Evolutionary conservation across 2,113 vertebrate species (phyloP).

Genomic region (Sylvia atricapilla): DNA sequence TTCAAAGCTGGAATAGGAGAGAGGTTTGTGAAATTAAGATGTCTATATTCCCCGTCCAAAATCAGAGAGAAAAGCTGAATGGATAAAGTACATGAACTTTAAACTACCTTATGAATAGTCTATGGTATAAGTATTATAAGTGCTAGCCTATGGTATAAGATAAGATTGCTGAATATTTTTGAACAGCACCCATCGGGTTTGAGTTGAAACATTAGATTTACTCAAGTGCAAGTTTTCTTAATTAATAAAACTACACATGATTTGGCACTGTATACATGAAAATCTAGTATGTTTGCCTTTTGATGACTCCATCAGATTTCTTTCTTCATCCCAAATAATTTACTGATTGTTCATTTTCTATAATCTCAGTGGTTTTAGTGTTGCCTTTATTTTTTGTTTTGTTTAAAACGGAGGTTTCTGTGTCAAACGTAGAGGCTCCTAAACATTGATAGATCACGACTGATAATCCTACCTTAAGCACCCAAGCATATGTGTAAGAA

Average conservation of each 20-base stretch:
- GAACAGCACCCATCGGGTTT: not conserved
- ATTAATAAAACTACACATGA: not conserved
- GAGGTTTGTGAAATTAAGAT: not conserved
- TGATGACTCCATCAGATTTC: not conserved
- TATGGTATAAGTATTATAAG: not conserved
- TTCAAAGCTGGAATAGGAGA: not conserved
- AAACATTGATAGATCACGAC: not conserved
- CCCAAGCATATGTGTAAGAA: not conserved
- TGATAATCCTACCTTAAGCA: not conserved
- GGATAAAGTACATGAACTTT: not conserved
- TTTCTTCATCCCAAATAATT: not conserved
- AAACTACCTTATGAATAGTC: not conserved
- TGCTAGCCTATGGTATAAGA: not conserved
- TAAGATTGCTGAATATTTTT: not conserved
- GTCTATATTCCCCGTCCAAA: not conserved
- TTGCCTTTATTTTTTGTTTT: not conserved
- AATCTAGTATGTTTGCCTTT: not conserved
- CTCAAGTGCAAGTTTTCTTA: not conserved
- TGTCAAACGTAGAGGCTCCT: not conserved
- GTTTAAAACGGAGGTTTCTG: fast-evolving
- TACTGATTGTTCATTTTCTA: not conserved
- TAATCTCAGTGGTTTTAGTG: not conserved
- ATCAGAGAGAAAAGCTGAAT: not conserved
- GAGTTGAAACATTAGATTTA: not conserved
- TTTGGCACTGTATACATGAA: not conserved